Base-by-base conservation (phyloP, 2,113 vertebrate species). In the Mixornis gularis region DNA sequence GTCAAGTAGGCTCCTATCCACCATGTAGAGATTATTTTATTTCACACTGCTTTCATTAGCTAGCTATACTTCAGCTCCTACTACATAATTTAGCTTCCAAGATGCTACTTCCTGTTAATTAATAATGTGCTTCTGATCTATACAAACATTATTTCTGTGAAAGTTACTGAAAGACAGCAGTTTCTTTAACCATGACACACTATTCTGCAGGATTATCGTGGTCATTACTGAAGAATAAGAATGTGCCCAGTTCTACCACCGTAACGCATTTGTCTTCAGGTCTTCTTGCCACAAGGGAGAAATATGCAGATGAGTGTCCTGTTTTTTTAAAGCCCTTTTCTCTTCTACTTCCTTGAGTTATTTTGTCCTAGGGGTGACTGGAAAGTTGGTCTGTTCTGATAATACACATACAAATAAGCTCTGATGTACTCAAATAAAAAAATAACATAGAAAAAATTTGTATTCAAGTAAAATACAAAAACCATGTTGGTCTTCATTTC, bases 301-400 rank as follows among this genome's bases (percentile, higher is more conserved):
- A 91, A 93, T 77, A 95, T 94, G 94, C 64, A 95, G 55, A 95
- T 89, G 16, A 91, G 21, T 8, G 3, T 51, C 79, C 64, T 80
- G 40, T 80, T 93, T 73, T 59, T 15, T 77, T 91, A 73, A 43
- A 80, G n/a, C 9, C 43, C 10, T 88, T 71, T 85, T 52, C 43
- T 81, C 48, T 93, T 87, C 90, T 92, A 85, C 74, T 82, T 80
- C 76, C 16, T 1, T 80, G 85, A 79, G 43, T 80, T 94, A 86
- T 63, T 85, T 59, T 78, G 32, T 60, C 90, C 87, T 72, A 58
- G 4, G 46, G 78, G 38, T 53, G 77, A 70, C 38, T 34, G 25
- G 15, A 73, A 87, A 88, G 24, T 82, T 89, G 32, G 13, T 51
- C 52, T 85, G 13, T 68, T 88, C 17, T 2, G 13, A 56, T 40